Base-by-base conservation (phyloP, 2,797 vertebrate genomes). In the Sebastolobus altivelis region DNA sequence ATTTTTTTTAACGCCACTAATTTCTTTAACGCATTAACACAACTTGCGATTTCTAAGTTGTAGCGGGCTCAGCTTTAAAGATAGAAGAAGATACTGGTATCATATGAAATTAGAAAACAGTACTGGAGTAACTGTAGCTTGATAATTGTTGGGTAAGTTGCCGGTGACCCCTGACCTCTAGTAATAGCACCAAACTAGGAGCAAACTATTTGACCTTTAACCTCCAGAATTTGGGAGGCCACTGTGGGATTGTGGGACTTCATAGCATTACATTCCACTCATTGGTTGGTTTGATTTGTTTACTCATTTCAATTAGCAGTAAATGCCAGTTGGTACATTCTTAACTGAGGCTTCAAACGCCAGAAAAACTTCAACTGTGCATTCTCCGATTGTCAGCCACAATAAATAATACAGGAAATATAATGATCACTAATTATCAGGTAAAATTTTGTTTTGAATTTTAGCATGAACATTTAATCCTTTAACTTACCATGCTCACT, bases 191-290 rank as follows among this genome's bases (percentile, higher is more conserved):
- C 87, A 89, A 84, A 92, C 86, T 65, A 71, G 54, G 65, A 80
- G 49, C 72, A 79, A 93, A 89, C 80, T 85, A 91, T 94, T 89
- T 92, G 87, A 94, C 93, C 90, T 88, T 68, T 89, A 86, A 90
- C 91, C 87, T 83, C 59, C 20, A 80, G 89, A 89, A 89, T 92
- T 87, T 88, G 61, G 77, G 85, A 81, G 80, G 82, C 81, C 78
- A 77, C 77, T 77, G 69, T 80, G 84, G 90, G 85, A 89, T 86
- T 86, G 89, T 85, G 90, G 81, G 82, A 90, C 88, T 86, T 81
- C 52, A 31, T 14, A 73, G 76, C 78, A 72, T 82, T 56, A 63
- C 89, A 89, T 92, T 92, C 91, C 80, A n/a, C 79, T 81, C 92
- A 75, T 84, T 88, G 81, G 85, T 84, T 29, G 10, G 60, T 85